Base-by-base conservation (phyloP, 2,113 vertebrate species). In the Cervus canadensis region DNA sequence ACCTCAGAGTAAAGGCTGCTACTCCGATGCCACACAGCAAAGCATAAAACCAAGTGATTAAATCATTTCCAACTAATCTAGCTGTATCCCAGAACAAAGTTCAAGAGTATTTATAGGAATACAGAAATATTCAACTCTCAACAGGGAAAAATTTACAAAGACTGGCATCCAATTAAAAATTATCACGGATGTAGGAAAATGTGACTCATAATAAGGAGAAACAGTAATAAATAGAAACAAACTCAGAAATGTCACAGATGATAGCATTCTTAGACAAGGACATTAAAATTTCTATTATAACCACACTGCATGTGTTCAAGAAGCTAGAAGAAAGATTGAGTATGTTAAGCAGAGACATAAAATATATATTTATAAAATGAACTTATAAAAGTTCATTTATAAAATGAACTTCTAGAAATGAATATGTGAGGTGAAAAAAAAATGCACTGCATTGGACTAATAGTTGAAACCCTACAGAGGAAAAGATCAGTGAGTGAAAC, bases 21-120 rank as follows among this genome's bases (percentile, higher is more conserved):
- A 30, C 40, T 94, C 26, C 60, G 71, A 57, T 36, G 43, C n/a
- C 17, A 85, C 19, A 52, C 28, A 60, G 74, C 36, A 83, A 89
- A 56, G 11, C 6, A 19, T 89, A 40, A 62, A 71, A 52, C 19
- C 36, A 78, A 84, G 36, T n/a, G 48, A 90, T 86, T 36, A 85
- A 93, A 64, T 82, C 16, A 9, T 89, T 83, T 83, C 78, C 50
- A 74, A 59, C 85, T 67, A 82, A 94, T 3, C 40, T 93, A 89
- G 76, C 54, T 76, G 19, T 33, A 90, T 94, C 57, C 57, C 40
- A 90, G 67, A 93, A 67, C 64, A 85, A 90, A 94, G 59, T 52
- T 79, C 16, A 76, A 96, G 15, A 88, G 59, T 59, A 88, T 67
- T 94, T 94, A 94, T 79, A 79, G 71, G 81, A 79, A 86, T 86